Evolutionary conservation across 1,140 invertebrate species (phyloP).

Genomic region (Drosophila littoralis): DNA sequence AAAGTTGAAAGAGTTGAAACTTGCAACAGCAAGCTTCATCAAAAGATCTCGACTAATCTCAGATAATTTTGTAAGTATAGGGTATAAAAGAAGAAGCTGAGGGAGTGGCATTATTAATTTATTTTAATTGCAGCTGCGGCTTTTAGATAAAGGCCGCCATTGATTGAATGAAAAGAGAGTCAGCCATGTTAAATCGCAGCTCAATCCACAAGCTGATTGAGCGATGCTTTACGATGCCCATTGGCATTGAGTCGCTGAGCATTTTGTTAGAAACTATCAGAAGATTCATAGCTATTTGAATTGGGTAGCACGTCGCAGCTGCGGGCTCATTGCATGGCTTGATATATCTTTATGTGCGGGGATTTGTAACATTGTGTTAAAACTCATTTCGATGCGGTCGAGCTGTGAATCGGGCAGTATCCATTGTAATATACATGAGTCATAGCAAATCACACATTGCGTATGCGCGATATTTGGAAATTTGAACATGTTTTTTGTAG

Average conservation of each 20-base stretch:
- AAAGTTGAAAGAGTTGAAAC: too few relatives aligned
- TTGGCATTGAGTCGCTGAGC: slow-evolving; percentile 47
- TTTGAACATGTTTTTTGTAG: slow-evolving; percentile 36
- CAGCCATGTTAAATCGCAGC: slow-evolving; percentile 31
- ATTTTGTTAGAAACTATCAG: slow-evolving; percentile 50
- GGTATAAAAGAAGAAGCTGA: slow-evolving; percentile 9
- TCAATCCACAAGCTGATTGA: slow-evolving; percentile 56
- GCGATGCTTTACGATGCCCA: slow-evolving; percentile 72
- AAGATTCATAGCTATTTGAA: slow-evolving; percentile 48
- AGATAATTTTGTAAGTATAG: not conserved
- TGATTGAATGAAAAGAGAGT: slow-evolving; percentile 7
- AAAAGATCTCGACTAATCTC: not conserved
- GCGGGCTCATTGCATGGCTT: slow-evolving; percentile 34
- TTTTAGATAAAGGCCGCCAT: slow-evolving; percentile 72
- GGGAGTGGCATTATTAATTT: slow-evolving; percentile 79
- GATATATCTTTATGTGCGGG: slow-evolving; percentile 24
- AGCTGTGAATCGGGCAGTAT: slow-evolving; percentile 41
- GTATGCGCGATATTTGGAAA: slow-evolving; percentile 62
- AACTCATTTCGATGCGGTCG: slow-evolving; percentile 38
- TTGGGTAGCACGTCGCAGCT: slow-evolving; percentile 25
- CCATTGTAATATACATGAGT: slow-evolving; percentile 38
- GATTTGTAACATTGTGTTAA: slow-evolving; percentile 43
- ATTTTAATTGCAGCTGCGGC: slow-evolving; percentile 70
- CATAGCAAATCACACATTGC: slow-evolving; percentile 39
- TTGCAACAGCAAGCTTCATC: not conserved